Evolutionary conservation across 92 coral and sea anemone genomes (phyloP).

Genomic region (Epizoanthus ramosus): DNA sequence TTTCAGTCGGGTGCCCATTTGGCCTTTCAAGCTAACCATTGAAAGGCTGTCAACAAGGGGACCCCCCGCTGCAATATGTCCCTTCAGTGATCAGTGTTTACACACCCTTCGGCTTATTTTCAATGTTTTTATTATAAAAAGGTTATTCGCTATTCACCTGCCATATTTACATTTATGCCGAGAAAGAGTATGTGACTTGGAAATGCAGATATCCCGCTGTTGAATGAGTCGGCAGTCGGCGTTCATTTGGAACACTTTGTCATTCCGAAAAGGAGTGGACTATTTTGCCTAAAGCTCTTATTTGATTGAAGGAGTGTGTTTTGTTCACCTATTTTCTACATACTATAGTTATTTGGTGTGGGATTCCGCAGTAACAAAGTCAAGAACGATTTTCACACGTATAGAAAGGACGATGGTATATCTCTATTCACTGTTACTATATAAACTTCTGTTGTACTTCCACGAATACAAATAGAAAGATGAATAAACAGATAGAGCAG

Average conservation of each 20-base stretch:
- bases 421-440: not conserved
- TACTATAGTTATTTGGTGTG: not conserved
- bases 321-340: not conserved
- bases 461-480: not conserved
- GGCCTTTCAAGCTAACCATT: constrained; percentile 20
- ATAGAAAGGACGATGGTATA: too few species aligned
- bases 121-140: constrained; percentile 7
- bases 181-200: not conserved
- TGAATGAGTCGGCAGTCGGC: not conserved
- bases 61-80: constrained; percentile 29
- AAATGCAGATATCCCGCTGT: constrained; percentile 15
- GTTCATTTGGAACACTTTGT: not conserved
- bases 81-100: constrained; percentile 25
- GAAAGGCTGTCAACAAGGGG: constrained; percentile 32
- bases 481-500: too few species aligned
- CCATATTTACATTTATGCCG: not conserved
- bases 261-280: too few species aligned
- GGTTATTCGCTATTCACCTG: constrained; percentile 34
- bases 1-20: constrained; percentile 22
- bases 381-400: not conserved
- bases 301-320: not conserved
- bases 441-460: not conserved
- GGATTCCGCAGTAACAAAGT: not conserved
- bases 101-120: constrained; percentile 17
- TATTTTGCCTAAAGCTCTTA: not conserved